Base-by-base conservation (phyloP, 2,797 vertebrate species). In the Schizopygopsis malacanthus region DNA sequence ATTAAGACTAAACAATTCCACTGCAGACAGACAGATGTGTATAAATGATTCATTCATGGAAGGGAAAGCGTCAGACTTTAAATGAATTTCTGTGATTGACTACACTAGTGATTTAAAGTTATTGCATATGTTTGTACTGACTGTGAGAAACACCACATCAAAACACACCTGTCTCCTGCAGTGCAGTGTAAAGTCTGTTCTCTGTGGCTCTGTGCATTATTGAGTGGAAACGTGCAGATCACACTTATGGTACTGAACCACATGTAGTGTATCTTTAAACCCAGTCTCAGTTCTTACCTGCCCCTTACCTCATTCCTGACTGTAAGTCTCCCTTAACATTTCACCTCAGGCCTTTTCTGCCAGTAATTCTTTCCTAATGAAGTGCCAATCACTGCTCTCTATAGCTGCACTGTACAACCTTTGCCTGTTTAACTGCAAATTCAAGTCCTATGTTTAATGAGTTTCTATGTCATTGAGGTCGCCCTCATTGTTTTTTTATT, bases 81-180 rank as follows among this genome's bases (percentile, higher is more conserved):
- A 80, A 86, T 85, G 82, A 50, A 76, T 84, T 83, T 85, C 59
- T 82, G 72, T 76, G 85, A 87, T 83, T 85, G 83, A 73, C 50
- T 61, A 43, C 77, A 52, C 5, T 20, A 65, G 39, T 82, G 69
- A 87, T 89, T 89, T 83, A 89, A 43, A 20, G 28, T 22, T 28
- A 56, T 83, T 84, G 56, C 43, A 43, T n/a, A 41, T 4, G 20
- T 56, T 82, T 71, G 77, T 25, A 25, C 54, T 8, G 22, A 70
- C 15, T 37, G 76, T 61, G 18, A 69, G 16, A 37, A 37, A 71
- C 41, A 77, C 54, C 76, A 83, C 85, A 87, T 86, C 78, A 87
- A 81, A 79, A 50, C 50, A 73, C 52, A 67, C 22, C 39, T 50
- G 41, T 69, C 63, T 79, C 83, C 75, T 13, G 50, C 5, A 43